phyloP scores from a whole-genome alignment of 2,888 invertebrate species.

The Cerceris ruficornis region DNA sequence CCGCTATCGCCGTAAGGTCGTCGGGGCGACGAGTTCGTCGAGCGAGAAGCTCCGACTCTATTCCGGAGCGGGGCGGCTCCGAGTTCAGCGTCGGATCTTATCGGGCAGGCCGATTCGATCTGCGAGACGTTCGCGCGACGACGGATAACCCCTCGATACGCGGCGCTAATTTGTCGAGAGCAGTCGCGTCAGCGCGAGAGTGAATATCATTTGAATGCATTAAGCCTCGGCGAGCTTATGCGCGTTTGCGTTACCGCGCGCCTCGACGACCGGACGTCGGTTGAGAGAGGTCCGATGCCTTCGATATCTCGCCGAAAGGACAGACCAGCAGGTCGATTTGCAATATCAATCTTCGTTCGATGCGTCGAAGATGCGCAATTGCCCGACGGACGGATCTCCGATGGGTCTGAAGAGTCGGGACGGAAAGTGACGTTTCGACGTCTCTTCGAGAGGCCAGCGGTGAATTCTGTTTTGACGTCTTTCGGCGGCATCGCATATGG shows the following conservation, averaged over 20 bases:
- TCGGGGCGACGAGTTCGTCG: too few relatives aligned
- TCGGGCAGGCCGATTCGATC: conserved; percentile 55
- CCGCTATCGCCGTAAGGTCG: too few relatives aligned
- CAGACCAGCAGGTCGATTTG: not conserved
- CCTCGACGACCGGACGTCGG: conserved; percentile 30
- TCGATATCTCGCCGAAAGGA: conserved; percentile 23
- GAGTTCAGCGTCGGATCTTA: conserved; percentile 41
- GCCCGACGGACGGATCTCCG: too few relatives aligned
- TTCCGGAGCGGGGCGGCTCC: not conserved
- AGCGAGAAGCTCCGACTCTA: not conserved
- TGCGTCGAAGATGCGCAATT: too few relatives aligned
- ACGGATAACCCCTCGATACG: conserved; percentile 70
- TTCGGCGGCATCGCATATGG: too few relatives aligned
- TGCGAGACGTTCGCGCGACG: conserved; percentile 53
- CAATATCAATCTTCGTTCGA: too few relatives aligned
- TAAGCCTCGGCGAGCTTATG: conserved; percentile 62
- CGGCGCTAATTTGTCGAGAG: conserved; percentile 74
- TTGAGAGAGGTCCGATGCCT: conserved; percentile 22
- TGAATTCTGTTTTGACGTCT: too few relatives aligned
- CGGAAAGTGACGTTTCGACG: too few relatives aligned
- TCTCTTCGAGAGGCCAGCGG: too few relatives aligned
- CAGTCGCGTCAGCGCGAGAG: conserved; percentile 71
- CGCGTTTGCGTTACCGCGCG: conserved; percentile 60
- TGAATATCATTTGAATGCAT: conserved; percentile 77
- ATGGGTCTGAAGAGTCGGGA: too few relatives aligned